Conservation (phyloP, 2,113 vertebrate species). For the Sinocyclocheilus grahami region DNA sequence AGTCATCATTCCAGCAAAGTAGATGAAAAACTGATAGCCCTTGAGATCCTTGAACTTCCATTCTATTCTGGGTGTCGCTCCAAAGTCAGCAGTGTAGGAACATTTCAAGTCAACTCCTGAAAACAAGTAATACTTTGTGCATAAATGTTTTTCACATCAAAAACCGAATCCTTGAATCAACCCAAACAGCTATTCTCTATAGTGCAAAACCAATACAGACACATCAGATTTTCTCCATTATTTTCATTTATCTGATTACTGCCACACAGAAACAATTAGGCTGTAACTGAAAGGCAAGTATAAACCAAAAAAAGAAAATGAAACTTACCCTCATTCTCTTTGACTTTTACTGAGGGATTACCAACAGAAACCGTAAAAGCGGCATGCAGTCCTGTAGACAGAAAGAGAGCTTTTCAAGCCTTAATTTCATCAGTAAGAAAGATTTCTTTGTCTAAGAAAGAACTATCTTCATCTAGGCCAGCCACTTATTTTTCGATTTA, state of each 20-base stretch:
- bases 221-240: not conserved
- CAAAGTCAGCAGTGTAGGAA: slow-evolving; percentile 68
- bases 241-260: not conserved
- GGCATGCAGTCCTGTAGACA: slow-evolving; percentile 58
- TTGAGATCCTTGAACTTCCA: slow-evolving; percentile 51
- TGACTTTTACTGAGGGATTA: slow-evolving; percentile 43
- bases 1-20: slow-evolving; percentile 63
- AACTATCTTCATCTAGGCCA: not conserved
- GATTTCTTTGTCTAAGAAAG: too few relatives aligned
- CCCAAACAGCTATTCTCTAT: too few relatives aligned
- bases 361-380: slow-evolving; percentile 55
- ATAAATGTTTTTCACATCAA: slow-evolving; percentile 1
- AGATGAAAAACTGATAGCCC: slow-evolving; percentile 66
- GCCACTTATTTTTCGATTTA: not conserved
- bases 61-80: slow-evolving; percentile 66
- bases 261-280: not conserved
- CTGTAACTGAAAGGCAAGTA: not conserved
- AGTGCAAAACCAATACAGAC: too few relatives aligned
- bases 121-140: not conserved
- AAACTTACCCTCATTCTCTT: slow-evolving; percentile 70
- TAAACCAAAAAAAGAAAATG: not conserved
- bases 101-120: slow-evolving; percentile 72
- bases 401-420: not conserved
- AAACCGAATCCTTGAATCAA: not conserved
- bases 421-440: not conserved